Base-by-base conservation (phyloP, 2,797 vertebrate species). In the Novumbra hubbsi region DNA sequence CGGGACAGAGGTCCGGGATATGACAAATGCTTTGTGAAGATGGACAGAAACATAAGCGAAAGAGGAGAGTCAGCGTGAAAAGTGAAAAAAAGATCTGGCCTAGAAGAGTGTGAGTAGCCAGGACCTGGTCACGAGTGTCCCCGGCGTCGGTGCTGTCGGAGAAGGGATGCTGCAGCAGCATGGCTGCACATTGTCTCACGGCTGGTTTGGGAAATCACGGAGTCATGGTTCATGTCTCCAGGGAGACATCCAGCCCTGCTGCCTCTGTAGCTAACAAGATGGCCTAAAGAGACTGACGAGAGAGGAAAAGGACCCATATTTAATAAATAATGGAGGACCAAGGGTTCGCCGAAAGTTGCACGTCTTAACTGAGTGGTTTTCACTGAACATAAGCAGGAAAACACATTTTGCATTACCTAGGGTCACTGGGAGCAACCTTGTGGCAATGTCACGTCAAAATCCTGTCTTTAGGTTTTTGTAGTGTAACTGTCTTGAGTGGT, bases 121-220 rank as follows among this genome's bases (percentile, higher is more conserved):
- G 64, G 68, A 73, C 81, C 77, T 68, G 32, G 70, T 81, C 55
- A 73, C 76, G 1, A 63, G 73, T 76, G 70, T 24, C 15, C 48
- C 70, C 30, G 15, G 63, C 68, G 70, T 73, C 14, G 9, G 41
- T 60, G 72, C 78, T 72, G 5, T 15, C 21, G 19, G 48, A 72
- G 21, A 19, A 81, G 82, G 85, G 83, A 85, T 60, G 84, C 80
- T 81, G 78, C 50, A 32, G 34, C 60, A 72, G 17, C 3, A 5
- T 19, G 34, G 19, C n/a, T 38, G 32, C 34, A 34, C 27, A 6
- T 52, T 27, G 71, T 79, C 50, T 55, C 9, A 62, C 72, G 81
- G 66, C 82, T 88, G 79, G 78, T 91, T 89, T 91, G 84, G 84
- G 68, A 89, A 91, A 88, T 77, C 81, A 73, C 70, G 80, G 80